Evolutionary conservation across 2,888 invertebrate species (phyloP).

Genomic region (Lepidocyrtinus sp.): DNA sequence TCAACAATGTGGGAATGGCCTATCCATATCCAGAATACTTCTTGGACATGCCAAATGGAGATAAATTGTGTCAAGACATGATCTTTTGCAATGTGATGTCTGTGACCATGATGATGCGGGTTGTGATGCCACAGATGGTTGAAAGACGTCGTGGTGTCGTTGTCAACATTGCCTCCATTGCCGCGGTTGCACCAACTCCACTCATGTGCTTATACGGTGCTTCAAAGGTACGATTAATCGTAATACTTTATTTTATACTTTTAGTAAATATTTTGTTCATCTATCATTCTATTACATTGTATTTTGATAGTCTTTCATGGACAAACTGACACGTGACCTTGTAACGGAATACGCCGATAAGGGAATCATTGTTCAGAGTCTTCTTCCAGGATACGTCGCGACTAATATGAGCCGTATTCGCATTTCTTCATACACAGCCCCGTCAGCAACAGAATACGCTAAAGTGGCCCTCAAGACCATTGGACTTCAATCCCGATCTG

Average conservation of each 20-base stretch:
- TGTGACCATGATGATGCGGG: conserved; percentile 83
- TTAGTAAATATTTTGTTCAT: neutral
- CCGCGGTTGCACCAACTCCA: conserved; percentile 86
- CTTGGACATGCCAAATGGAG: conserved; percentile 73
- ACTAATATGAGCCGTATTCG: conserved; percentile 92
- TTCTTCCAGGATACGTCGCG: conserved; percentile 90
- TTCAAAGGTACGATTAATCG: conserved; percentile 80
- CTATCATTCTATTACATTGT: neutral
- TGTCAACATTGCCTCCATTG: conserved; percentile 90
- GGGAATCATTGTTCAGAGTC: conserved; percentile 85
- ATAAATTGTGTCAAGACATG: conserved; percentile 78
- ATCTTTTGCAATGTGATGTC: conserved; percentile 86
- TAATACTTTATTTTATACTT: neutral
- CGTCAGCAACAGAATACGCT: conserved; percentile 82
- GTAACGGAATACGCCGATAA: conserved; percentile 81
- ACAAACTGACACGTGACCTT: conserved; percentile 85
- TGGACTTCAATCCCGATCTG: conserved; percentile 80
- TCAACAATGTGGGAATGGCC: conserved; percentile 94
- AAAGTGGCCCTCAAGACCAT: conserved; percentile 80
- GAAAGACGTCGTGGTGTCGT: conserved; percentile 86
- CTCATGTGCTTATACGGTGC: conserved; percentile 89
- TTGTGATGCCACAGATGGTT: conserved; percentile 87
- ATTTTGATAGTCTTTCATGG: conserved; percentile 82
- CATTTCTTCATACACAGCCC: conserved; percentile 82
- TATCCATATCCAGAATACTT: conserved; percentile 81